These are phyloP conservation scores for Rhadina sibilatrix DNA, from an alignment of 2,113 vertebrate species.

Conservation along the genomic window DNA sequence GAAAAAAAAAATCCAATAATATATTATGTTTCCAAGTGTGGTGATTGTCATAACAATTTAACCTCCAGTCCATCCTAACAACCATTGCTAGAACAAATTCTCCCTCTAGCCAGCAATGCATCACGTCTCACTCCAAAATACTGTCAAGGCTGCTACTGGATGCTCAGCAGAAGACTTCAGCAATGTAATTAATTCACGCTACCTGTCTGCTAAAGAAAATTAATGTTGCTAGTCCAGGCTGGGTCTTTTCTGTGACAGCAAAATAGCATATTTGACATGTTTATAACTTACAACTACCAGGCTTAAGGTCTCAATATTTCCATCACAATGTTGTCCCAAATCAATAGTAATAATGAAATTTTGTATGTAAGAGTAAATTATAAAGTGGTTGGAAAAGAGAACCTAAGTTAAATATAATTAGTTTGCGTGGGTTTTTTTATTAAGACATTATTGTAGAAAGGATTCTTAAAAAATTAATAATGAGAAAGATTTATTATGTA, in stretches of 20 bases:
- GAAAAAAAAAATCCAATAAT: background rate
- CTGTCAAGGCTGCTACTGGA: constrained; percentile 30
- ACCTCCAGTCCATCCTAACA: constrained; percentile 6
- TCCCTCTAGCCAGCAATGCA: background rate
- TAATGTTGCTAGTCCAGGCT: background rate
- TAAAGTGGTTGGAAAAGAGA: background rate
- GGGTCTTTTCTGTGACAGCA: background rate
- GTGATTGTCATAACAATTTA: constrained; percentile 31
- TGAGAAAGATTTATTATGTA: background rate
- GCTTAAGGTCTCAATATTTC: background rate
- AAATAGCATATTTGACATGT: background rate
- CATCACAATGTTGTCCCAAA: background rate
- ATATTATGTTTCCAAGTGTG: constrained; percentile 9
- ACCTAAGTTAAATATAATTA: background rate
- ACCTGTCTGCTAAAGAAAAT: background rate
- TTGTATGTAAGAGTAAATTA: background rate
- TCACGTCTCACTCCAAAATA: background rate
- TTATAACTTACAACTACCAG: background rate
- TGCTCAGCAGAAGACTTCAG: constrained; percentile 5
- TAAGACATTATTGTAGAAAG: background rate
- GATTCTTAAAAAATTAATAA: background rate
- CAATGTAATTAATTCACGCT: background rate
- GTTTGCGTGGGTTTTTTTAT: background rate
- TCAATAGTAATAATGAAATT: background rate
- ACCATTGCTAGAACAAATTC: constrained; percentile 10